phyloP scores from a whole-genome alignment of 2,797 vertebrate species.

The Distichodus sexfasciatus region DNA sequence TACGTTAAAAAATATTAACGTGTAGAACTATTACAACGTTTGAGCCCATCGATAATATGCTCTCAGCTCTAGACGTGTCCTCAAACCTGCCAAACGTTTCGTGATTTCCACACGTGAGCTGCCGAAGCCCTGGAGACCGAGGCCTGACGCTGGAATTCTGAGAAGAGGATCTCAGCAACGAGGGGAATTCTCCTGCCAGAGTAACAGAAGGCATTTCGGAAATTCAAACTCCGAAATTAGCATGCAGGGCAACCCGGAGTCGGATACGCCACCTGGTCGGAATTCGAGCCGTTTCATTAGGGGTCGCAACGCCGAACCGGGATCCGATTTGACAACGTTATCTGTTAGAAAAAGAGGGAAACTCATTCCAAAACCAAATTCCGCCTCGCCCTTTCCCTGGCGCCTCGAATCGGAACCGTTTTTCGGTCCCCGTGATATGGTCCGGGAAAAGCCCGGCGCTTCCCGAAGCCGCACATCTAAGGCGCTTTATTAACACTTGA shows the following conservation, averaged over 20 bases:
- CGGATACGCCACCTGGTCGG: slow-evolving; percentile 35
- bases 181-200: slow-evolving; percentile 24
- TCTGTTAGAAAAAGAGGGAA: slow-evolving; percentile 28
- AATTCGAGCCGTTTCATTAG: slow-evolving; percentile 46
- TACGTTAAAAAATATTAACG: too few relatives aligned
- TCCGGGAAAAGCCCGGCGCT: not conserved
- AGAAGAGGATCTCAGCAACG: slow-evolving; percentile 28
- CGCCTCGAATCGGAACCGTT: slow-evolving; percentile 2
- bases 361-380: not conserved
- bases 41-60: too few relatives aligned
- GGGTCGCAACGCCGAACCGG: too few relatives aligned
- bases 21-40: too few relatives aligned
- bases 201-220: slow-evolving; percentile 28
- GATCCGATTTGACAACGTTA: slow-evolving; percentile 18
- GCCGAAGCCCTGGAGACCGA: too few relatives aligned
- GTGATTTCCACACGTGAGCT: too few relatives aligned
- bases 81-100: too few relatives aligned
- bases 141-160: not conserved
- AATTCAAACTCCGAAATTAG: slow-evolving; percentile 17
- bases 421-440: not conserved
- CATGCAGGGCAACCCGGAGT: slow-evolving; percentile 18
- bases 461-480: not conserved
- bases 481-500: slow-evolving; percentile 33
- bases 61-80: too few relatives aligned
- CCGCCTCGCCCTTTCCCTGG: not conserved